A percentile compares a stretch with the other conserved stretches of the same genome.
phyloP scores from a whole-genome alignment of 2,113 vertebrate genomes.

The Neolamprologus tretocephalus region DNA sequence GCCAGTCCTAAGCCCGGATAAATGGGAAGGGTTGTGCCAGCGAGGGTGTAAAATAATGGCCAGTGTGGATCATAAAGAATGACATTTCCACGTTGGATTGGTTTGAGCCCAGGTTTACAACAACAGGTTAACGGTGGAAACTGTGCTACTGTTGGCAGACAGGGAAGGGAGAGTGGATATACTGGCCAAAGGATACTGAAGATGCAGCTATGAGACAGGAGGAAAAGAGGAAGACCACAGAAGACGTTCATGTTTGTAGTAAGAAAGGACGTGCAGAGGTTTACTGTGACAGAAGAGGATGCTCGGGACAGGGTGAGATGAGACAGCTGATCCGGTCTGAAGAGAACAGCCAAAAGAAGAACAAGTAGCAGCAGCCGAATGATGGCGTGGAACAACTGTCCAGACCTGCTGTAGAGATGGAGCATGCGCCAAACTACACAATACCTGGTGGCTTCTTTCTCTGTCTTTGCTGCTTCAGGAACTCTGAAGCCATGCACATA shows the following conservation, averaged over 20 bases:
- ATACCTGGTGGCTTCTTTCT: not conserved
- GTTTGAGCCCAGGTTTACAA: not conserved
- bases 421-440: not conserved
- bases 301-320: not conserved
- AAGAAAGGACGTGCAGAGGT: not conserved
- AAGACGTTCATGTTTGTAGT: not conserved
- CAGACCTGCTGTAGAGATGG: not conserved
- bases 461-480: not conserved
- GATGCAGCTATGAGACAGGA: not conserved
- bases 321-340: fast-evolving
- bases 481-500: not conserved
- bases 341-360: not conserved
- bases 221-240: not conserved
- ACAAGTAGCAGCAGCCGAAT: not conserved
- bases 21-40: not conserved
- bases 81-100: not conserved
- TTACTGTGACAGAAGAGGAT: not conserved
- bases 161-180: not conserved
- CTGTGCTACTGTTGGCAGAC: not conserved
- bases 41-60: fast-evolving
- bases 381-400: not conserved
- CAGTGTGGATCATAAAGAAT: fast-evolving
- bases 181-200: not conserved
- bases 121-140: not conserved
- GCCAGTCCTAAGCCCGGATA: not conserved